Evolutionary conservation across 2,888 invertebrate species (phyloP).

Genomic region (Melieria crassipennis): DNA sequence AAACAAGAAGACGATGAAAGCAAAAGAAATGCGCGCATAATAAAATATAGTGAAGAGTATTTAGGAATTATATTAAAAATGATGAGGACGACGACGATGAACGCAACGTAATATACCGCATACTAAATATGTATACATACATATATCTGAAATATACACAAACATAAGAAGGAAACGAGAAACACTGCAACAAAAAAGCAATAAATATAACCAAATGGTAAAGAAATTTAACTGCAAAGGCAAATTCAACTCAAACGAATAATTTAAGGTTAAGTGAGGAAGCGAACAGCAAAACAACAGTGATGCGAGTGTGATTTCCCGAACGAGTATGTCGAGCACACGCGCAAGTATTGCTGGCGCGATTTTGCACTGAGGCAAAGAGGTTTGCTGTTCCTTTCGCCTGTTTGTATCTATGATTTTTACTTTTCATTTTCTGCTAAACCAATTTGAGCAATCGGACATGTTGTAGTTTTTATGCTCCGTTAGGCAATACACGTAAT

Average conservation of each 20-base stretch:
- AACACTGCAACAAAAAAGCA: conserved; percentile 15
- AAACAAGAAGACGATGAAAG: conserved; percentile 38
- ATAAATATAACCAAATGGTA: background rate
- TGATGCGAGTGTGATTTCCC: background rate
- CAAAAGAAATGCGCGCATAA: background rate
- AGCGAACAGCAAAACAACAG: background rate
- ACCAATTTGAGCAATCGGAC: too few relatives aligned
- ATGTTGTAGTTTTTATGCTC: too few relatives aligned
- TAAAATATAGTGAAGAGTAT: too few relatives aligned
- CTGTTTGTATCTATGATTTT: too few relatives aligned
- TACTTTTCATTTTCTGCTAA: too few relatives aligned
- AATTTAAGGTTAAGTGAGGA: too few relatives aligned
- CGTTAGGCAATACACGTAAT: background rate
- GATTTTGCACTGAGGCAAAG: background rate
- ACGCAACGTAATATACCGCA: too few relatives aligned
- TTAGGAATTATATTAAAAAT: too few relatives aligned
- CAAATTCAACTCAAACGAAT: conserved; percentile 10
- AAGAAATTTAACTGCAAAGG: conserved; percentile 14
- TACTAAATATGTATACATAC: too few relatives aligned
- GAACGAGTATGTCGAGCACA: background rate
- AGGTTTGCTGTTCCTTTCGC: background rate
- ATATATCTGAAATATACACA: conserved; percentile 4
- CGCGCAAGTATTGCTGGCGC: background rate
- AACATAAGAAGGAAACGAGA: conserved; percentile 32
- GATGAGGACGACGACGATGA: too few relatives aligned